Base-by-base conservation (phyloP, 2,888 invertebrate genomes). In the Drosophila austrosaltans region DNA sequence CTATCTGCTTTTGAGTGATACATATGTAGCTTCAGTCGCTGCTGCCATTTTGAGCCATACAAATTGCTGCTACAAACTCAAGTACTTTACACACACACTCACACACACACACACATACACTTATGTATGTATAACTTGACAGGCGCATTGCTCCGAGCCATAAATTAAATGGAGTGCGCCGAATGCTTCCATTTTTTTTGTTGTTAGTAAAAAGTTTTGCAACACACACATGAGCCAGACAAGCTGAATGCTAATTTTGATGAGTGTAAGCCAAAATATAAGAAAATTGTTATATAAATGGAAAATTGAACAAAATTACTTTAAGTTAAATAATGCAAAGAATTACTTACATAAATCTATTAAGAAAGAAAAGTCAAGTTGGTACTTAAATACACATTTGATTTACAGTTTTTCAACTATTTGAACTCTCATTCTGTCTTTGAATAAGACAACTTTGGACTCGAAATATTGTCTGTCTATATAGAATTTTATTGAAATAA, bases 161-260 rank as follows among this genome's bases (percentile, higher is more conserved):
- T 82, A 77, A 83, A 85, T 82, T 82, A 79, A 79, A 82, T 83
- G 73, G 63, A 69, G 75, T 72, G 71, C 42, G 53, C 48, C 72
- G 36, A 30, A 59, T 53, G 8, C 65, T n/a, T 28, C 53, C 42
- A 59, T 42, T 59, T 58, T 58, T 53, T 22, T 53, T 53, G 20
- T 54, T 32, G 36, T 12, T 7, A n/a, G 40, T 16, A 28, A 59
- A 59, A 59, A 42, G 58, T 59, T 40, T 39, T 28, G 22, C 20
- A 20, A 12, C 36, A 12, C 53, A 12, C 36, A 57, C 2, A 56
- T 36, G 40, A 40, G 25, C 7, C n/a, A 57, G 36, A 36, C 40
- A 58, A 57, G 48, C 36, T 57, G 22, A 57, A 57, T 59, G 59
- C 59, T 42, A 59, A 59, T 42, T 25, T 39, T 28, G 42, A 59